A percentile compares a stretch with the other conserved stretches of the same genome.
phyloP scores from a whole-genome alignment of 2,888 invertebrate species.

The Drosophila helvetica region DNA sequence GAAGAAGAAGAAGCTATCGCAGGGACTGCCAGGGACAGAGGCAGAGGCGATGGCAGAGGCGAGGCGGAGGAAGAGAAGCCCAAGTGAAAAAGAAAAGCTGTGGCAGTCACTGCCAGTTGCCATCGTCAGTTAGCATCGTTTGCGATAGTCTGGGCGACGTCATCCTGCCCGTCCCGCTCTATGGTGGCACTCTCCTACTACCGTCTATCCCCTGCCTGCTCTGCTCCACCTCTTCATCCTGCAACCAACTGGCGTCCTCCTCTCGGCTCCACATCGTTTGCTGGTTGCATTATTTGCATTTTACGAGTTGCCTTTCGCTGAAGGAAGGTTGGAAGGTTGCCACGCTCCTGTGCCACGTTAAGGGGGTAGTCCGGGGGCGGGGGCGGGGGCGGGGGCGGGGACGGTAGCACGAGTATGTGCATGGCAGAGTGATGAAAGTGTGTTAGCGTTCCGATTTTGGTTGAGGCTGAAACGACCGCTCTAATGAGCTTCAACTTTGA shows the following conservation, averaged over 20 bases:
- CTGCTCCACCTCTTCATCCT: not conserved
- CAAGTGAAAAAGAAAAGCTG: conserved; percentile 52
- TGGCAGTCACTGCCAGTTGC: conserved; percentile 77
- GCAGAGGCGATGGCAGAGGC: not conserved
- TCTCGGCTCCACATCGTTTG: conserved; percentile 9
- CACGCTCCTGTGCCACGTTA: conserved; percentile 50
- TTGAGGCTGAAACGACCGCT: conserved; percentile 18
- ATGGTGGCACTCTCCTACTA: too few relatives aligned
- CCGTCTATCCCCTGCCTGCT: too few relatives aligned
- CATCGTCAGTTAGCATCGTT: conserved; percentile 61
- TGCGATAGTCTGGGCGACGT: conserved; percentile 55
- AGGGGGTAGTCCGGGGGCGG: not conserved
- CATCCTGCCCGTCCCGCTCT: conserved; percentile 23
- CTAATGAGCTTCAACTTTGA: conserved; percentile 29
- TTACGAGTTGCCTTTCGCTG: conserved; percentile 72
- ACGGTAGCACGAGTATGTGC: too few relatives aligned
- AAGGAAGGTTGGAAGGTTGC: conserved; percentile 68
- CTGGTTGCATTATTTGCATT: conserved; percentile 75
- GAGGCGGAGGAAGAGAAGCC: not conserved
- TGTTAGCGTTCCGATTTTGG: conserved; percentile 38
- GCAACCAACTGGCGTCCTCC: conserved; percentile 1
- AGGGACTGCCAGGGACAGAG: conserved; percentile 17
- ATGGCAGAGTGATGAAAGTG: conserved; percentile 58
- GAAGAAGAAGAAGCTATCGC: conserved; percentile 7
- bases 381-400: too few relatives aligned